These are phyloP conservation scores for Pseudolaguvia tuberculata DNA, from an alignment of 2,113 vertebrate species.

Conservation along the genomic window DNA sequence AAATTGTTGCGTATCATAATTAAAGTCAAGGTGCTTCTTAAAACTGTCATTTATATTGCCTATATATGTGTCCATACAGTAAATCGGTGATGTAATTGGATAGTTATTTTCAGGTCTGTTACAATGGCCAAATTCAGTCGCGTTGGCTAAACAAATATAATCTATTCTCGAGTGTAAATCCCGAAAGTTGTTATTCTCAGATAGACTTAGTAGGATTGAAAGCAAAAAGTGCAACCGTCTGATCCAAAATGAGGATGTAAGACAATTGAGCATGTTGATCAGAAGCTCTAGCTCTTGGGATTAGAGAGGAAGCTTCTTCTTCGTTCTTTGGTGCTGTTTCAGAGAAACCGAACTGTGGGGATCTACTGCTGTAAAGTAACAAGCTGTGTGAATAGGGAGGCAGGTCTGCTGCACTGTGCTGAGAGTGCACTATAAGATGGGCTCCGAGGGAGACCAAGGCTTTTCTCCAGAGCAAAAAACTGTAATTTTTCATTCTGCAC, in stretches of 20 bases:
- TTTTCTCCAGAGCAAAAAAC: slow-evolving; percentile 19
- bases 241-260: slow-evolving; percentile 24
- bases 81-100: not conserved
- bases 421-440: slow-evolving; percentile 4
- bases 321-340: slow-evolving; percentile 12
- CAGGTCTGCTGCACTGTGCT: slow-evolving; percentile 1
- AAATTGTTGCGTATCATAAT: no score
- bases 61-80: not conserved
- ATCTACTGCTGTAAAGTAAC: slow-evolving; percentile 11
- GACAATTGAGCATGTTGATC: not conserved
- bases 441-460: not conserved
- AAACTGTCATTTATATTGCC: not conserved
- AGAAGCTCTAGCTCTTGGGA: not conserved
- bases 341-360: slow-evolving; percentile 7
- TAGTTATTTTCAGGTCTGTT: not conserved
- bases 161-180: not conserved
- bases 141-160: not conserved
- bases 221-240: slow-evolving; percentile 13
- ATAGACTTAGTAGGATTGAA: not conserved
- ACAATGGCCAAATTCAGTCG: not conserved
- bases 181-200: not conserved
- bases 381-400: slow-evolving; percentile 11
- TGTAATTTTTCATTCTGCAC: slow-evolving; percentile 55
- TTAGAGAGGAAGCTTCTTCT: slow-evolving; percentile 15
- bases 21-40: no score